Evolutionary conservation across 2,113 vertebrate species (phyloP).

Genomic region (Polyodon spathula): DNA sequence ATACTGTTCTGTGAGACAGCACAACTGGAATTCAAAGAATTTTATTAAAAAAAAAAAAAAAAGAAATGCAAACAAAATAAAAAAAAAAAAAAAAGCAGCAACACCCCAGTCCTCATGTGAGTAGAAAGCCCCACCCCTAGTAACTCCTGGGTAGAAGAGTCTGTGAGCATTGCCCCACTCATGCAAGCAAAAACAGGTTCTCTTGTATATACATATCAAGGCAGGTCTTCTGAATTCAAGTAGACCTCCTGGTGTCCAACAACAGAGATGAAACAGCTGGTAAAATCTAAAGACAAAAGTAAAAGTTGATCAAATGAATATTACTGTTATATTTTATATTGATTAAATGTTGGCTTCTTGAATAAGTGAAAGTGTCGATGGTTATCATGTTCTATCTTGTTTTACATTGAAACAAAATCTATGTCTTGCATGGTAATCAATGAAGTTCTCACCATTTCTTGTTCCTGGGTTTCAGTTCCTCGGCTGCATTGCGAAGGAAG

Average conservation of each 20-base stretch:
- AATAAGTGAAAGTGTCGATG: no score
- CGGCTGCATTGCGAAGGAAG: slow-evolving; percentile 88
- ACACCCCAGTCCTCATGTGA: slow-evolving; percentile 26
- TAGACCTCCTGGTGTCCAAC: slow-evolving; percentile 25
- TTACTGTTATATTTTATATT: no score
- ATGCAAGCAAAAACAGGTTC: slow-evolving; percentile 44
- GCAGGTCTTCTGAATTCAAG: slow-evolving; percentile 41
- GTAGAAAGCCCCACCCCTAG: slow-evolving; percentile 36
- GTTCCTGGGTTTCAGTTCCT: slow-evolving; percentile 93
- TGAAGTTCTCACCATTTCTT: slow-evolving; percentile 95
- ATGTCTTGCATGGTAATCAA: no score
- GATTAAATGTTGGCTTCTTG: no score
- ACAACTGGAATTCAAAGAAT: slow-evolving; percentile 30
- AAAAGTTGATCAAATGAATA: no score
- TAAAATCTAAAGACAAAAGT: slow-evolving; percentile 60
- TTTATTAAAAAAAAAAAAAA: slow-evolving; percentile 37
- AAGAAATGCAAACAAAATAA: slow-evolving; percentile 22
- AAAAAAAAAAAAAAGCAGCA: slow-evolving; percentile 32
- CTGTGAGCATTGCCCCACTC: slow-evolving; percentile 38
- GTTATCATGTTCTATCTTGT: no score
- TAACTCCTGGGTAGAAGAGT: slow-evolving; percentile 37
- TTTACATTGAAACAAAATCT: no score
- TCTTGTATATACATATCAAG: slow-evolving; percentile 43
- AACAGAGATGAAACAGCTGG: slow-evolving; percentile 45
- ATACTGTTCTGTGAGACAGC: slow-evolving; percentile 33